Conservation (phyloP, 2,888 invertebrate genomes). For the Brenthis ino region DNA sequence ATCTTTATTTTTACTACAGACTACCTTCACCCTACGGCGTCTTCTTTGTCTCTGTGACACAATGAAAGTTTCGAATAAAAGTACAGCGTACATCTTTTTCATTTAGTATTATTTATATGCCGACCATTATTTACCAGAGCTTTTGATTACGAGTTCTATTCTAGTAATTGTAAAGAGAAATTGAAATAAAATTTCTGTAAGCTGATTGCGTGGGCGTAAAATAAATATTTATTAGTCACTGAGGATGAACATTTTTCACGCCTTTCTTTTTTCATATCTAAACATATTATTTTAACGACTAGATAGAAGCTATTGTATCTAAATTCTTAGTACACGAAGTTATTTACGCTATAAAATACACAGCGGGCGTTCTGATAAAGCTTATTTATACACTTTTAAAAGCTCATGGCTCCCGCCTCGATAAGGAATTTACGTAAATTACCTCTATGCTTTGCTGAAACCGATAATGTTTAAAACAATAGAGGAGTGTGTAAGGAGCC, state of each 20-base stretch:
- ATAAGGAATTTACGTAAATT: constrained; percentile 66
- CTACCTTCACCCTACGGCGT: constrained; percentile 39
- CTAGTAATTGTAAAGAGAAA: constrained; percentile 11
- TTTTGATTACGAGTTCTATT: constrained; percentile 22
- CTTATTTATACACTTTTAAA: constrained; percentile 61
- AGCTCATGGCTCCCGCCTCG: constrained; percentile 56
- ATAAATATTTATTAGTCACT: background rate
- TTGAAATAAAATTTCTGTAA: background rate
- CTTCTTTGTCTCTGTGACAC: constrained; percentile 37
- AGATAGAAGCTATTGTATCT: constrained; percentile 28
- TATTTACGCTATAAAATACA: constrained; percentile 45
- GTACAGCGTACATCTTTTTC: constrained; percentile 36
- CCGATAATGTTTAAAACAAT: constrained; percentile 36
- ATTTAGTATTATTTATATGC: constrained; percentile 33
- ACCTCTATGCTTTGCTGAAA: constrained; percentile 47
- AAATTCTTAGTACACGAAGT: constrained; percentile 27
- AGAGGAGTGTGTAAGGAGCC: constrained; percentile 32
- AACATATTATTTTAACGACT: constrained; percentile 14
- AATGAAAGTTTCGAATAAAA: constrained; percentile 38
- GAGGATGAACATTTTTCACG: background rate
- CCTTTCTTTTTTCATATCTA: background rate
- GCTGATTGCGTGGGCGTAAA: background rate
- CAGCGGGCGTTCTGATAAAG: constrained; percentile 52
- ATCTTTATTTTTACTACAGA: constrained; percentile 46
- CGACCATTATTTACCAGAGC: constrained; percentile 16